Percentiles rank a stretch among this genome's conserved stretches.
phyloP scores from a whole-genome alignment of 2,888 invertebrate species.

The Tethea ocularis region DNA sequence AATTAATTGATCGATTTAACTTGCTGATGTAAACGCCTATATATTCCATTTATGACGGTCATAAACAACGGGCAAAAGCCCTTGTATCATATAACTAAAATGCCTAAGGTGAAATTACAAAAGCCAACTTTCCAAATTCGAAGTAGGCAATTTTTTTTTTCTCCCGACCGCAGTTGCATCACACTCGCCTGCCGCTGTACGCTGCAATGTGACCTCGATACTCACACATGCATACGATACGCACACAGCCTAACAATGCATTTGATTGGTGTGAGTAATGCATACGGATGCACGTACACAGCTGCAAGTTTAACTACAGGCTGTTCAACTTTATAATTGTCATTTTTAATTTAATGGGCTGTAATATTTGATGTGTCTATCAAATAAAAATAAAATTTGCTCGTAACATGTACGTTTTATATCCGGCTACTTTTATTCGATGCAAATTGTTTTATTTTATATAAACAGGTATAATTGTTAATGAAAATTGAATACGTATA shows the following conservation, averaged over 20 bases:
- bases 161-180: constrained; percentile 50
- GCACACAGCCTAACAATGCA: constrained; percentile 32
- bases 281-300: constrained; percentile 53
- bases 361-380: constrained; percentile 18
- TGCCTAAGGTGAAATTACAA: constrained; percentile 32
- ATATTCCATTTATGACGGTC: not conserved
- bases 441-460: constrained; percentile 6
- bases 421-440: not conserved
- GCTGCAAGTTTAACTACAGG: constrained; percentile 49
- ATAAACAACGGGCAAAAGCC: not conserved
- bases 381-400: constrained; percentile 4
- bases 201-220: constrained; percentile 76
- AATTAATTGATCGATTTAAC: not conserved
- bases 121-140: constrained; percentile 54
- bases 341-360: constrained; percentile 34
- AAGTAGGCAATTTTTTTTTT: constrained; percentile 48
- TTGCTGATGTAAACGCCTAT: not conserved
- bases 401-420: constrained; percentile 2
- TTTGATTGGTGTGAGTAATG: constrained; percentile 35
- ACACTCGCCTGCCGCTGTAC: constrained; percentile 55
- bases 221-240: constrained; percentile 49
- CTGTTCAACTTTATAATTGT: constrained; percentile 43
- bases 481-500: not conserved
- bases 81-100: constrained; percentile 1
- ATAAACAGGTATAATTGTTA: constrained; percentile 1